phyloP scores from a whole-genome alignment of 2,888 invertebrate genomes.

The Drosophila gaucha region DNA sequence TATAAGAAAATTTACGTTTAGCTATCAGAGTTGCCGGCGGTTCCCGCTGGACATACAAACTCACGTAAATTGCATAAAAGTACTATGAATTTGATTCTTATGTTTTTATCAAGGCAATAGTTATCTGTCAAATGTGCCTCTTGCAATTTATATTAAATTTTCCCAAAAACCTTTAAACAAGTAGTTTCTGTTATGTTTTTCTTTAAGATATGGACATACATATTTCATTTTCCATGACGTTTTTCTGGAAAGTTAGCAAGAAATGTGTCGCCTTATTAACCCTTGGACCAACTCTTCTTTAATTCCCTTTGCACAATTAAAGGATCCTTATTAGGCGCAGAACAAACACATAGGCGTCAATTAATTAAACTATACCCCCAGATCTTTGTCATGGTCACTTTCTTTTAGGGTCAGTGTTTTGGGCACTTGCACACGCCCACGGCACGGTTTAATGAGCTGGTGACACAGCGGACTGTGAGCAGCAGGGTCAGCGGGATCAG shows the following conservation, averaged over 20 bases:
- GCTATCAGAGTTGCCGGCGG: no score
- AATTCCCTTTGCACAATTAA: constrained; percentile 28
- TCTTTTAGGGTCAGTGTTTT: constrained; percentile 17
- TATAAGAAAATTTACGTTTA: no score
- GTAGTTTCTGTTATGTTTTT: background rate
- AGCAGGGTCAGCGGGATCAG: constrained; percentile 34
- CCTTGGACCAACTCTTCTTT: background rate
- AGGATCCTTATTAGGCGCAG: constrained; percentile 46
- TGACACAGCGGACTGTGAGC: constrained; percentile 62
- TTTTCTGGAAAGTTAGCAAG: constrained; percentile 5
- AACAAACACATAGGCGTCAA: constrained; percentile 51
- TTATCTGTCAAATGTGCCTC: background rate
- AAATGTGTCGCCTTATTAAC: background rate
- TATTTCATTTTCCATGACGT: background rate
- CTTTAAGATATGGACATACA: background rate
- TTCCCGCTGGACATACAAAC: no score
- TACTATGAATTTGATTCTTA: no score
- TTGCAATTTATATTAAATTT: no score
- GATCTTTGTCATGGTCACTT: constrained; percentile 33
- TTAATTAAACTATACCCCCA: constrained; percentile 52
- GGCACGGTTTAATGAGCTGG: constrained; percentile 58
- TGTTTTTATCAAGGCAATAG: background rate
- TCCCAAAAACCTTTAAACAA: no score
- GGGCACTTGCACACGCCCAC: constrained; percentile 35
- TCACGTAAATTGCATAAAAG: background rate